Evolutionary conservation across 2,888 invertebrate genomes (phyloP).

Genomic region (Acrocyrtus sp.): DNA sequence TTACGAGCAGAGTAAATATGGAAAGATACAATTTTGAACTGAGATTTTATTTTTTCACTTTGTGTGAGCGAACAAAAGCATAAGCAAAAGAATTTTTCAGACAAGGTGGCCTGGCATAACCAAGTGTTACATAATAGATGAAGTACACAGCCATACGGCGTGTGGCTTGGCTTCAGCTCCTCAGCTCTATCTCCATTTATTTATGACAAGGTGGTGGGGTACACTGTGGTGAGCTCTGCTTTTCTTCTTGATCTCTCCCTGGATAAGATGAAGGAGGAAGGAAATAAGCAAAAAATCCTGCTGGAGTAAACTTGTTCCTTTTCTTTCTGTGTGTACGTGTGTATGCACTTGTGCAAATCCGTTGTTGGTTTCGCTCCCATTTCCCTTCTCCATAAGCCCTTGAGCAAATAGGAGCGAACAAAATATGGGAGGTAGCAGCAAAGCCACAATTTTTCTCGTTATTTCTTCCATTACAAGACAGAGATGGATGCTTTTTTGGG

Average conservation of each 20-base stretch:
- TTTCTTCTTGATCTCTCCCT: too few species aligned
- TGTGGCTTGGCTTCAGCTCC: background rate
- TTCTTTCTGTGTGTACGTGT: too few species aligned
- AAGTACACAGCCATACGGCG: background rate
- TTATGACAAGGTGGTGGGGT: constrained; percentile 11
- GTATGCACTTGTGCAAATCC: constrained; percentile 23
- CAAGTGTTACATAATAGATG: background rate
- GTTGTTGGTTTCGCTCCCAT: background rate
- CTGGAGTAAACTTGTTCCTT: constrained; percentile 16
- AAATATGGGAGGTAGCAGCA: background rate
- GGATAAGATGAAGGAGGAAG: constrained; percentile 22
- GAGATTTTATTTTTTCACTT: background rate
- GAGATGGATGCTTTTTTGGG: constrained; percentile 41
- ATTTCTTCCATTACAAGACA: constrained; percentile 20
- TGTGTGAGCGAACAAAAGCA: background rate
- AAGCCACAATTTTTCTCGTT: constrained; percentile 7
- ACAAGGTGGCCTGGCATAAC: background rate
- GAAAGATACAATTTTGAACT: constrained; percentile 12
- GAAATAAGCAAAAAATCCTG: too few species aligned
- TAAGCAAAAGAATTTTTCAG: background rate
- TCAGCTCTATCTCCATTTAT: background rate
- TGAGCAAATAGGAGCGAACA: too few species aligned
- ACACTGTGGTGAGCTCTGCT: constrained; percentile 1
- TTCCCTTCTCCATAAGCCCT: too few species aligned
- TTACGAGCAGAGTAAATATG: constrained; percentile 6